Conservation (phyloP, 2,888 invertebrate genomes). For the Pheosia tremula region DNA sequence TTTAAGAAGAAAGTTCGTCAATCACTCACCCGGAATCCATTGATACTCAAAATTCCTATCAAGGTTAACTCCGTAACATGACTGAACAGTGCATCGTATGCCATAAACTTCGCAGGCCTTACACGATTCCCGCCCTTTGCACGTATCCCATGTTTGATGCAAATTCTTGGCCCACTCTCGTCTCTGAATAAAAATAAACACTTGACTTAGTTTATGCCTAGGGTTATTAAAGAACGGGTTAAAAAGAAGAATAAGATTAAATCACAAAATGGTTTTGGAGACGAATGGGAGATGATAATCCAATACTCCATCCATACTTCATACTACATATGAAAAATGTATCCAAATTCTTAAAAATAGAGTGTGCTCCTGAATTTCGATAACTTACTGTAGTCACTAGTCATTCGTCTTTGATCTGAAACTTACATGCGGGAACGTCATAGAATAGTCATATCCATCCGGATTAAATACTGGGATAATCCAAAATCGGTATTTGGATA, state of each 20-base stretch:
- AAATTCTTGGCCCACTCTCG: conserved; percentile 75
- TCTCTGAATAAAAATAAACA: conserved; percentile 47
- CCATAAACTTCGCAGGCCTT: conserved; percentile 58
- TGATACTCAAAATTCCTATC: conserved; percentile 80
- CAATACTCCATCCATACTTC: no score
- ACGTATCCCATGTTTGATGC: conserved; percentile 69
- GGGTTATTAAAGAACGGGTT: background rate
- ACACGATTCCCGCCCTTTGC: conserved; percentile 60
- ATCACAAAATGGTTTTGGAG: no score
- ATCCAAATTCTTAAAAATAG: no score
- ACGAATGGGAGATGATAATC: no score
- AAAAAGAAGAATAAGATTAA: no score
- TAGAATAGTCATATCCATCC: conserved; percentile 77
- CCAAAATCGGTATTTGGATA: conserved; percentile 73
- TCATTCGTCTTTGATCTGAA: no score
- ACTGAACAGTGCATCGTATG: conserved; percentile 63
- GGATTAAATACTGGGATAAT: conserved; percentile 77
- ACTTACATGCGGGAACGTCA: conserved; percentile 72
- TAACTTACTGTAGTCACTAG: no score
- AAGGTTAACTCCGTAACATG: conserved; percentile 75
- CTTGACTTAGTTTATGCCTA: background rate
- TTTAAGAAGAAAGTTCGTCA: background rate
- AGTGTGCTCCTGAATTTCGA: no score
- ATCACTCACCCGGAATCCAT: conserved; percentile 71
- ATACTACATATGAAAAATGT: no score